Evolutionary conservation across 2,797 vertebrate species (phyloP), one percentile per base, ranked within the genome.

Genomic region (Centroberyx gerrardi): DNA sequence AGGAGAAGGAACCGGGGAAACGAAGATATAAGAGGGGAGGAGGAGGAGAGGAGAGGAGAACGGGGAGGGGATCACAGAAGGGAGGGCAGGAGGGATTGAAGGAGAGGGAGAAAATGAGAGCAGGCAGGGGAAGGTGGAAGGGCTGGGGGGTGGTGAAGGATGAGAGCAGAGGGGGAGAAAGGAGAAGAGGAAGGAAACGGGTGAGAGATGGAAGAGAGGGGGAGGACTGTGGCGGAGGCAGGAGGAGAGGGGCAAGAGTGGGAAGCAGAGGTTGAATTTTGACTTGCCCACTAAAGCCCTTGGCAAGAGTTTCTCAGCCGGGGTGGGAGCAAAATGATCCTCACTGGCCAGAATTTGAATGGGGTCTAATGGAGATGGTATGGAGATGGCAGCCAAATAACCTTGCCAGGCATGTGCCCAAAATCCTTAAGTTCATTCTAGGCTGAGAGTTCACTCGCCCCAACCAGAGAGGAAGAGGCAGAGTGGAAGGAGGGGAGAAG

Each of bases 1-100:
- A 22, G 46, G 17, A 48, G 13, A 8, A 48, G 85, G 85, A 87
- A 83, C 55, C 79, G 71, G 81, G 86, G 65, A 84, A 69, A 55
- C 59, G 31, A 46, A 65, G 28, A 62, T 33, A 27, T 36, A 54
- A 28, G 33, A 59, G 33, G 14, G 52, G 5, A 48, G 48, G 13
- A 33, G 18, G 27, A 12, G 27, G 36, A 38, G 22, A 12, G 31
- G 13, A 40, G 28, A 5, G 14, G 10, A 66, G 68, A 78, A 61
- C 31, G 51, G 36, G 62, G 49, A 55, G 83, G 82, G 81, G 78
- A 62, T 18, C 15, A 8, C 1, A 36, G 72, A 81, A 71, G 86
- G 87, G 44, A 69, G 27, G 58, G 60, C 17, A 49, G 68, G 29
- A 29, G 62, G 51, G 79, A 56, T 8, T 83, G 82, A 82, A 78